A percentile compares a stretch with the other conserved stretches of the same genome.
Conservation (phyloP, 2,888 invertebrate species). For the Lasioglossum marginatum region DNA sequence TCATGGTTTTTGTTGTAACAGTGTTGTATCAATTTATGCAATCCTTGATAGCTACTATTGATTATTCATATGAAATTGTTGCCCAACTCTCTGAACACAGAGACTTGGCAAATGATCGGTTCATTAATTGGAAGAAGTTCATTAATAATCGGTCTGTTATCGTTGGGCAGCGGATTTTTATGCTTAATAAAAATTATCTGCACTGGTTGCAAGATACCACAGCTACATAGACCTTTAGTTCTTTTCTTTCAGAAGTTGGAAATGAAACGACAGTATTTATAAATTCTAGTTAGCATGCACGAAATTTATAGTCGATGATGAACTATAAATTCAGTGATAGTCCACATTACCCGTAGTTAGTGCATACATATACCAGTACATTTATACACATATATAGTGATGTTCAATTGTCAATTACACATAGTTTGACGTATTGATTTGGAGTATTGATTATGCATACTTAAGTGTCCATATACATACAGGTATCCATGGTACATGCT, state of each 20-base stretch:
- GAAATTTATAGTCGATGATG: neutral
- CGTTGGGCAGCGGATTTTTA: neutral
- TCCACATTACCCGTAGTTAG: neutral
- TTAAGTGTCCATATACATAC: neutral
- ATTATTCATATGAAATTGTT: too few relatives aligned
- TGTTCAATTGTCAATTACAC: neutral
- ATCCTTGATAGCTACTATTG: neutral
- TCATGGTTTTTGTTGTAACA: neutral
- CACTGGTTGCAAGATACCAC: neutral
- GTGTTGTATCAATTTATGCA: neutral
- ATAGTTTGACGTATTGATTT: neutral
- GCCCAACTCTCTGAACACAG: too few relatives aligned
- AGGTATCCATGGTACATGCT: neutral
- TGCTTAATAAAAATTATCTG: neutral
- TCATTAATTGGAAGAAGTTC: too few relatives aligned
- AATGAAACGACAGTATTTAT: neutral
- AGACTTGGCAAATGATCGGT: neutral
- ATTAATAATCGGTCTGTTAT: too few relatives aligned
- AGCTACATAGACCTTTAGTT: neutral
- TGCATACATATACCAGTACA: too few relatives aligned
- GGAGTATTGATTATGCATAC: neutral
- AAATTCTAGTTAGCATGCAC: neutral
- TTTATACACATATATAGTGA: too few relatives aligned
- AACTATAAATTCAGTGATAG: neutral
- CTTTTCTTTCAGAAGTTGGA: neutral